These are phyloP conservation scores for Macrochelys suwanniensis DNA, from an alignment of 2,797 vertebrate species.

Conservation along the genomic window DNA sequence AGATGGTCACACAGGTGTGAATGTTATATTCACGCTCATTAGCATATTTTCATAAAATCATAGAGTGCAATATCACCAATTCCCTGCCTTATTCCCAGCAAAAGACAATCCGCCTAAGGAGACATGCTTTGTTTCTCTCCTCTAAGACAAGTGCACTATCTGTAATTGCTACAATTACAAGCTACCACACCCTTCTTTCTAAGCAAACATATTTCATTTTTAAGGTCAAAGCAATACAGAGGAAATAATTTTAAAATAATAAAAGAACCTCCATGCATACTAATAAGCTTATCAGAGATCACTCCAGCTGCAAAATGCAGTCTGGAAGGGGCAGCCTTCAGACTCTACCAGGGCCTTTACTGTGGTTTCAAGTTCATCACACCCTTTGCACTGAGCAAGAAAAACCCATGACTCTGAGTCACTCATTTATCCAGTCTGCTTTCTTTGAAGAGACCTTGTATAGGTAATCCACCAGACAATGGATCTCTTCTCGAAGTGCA, in stretches of 20 bases:
- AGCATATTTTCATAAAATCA: too few relatives aligned
- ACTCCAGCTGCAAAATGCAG: not conserved
- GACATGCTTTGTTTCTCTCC: not conserved
- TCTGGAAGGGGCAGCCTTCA: not conserved
- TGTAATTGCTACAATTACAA: not conserved
- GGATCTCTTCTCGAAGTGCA: not conserved
- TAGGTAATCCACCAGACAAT: not conserved
- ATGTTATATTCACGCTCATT: too few relatives aligned
- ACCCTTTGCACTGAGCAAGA: not conserved
- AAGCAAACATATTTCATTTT: not conserved
- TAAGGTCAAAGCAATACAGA: not conserved
- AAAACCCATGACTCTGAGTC: not conserved
- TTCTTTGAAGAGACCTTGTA: not conserved
- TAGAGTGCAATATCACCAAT: too few relatives aligned
- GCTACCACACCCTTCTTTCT: not conserved
- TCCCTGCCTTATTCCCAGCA: not conserved
- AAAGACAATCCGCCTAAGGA: not conserved
- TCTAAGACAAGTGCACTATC: not conserved
- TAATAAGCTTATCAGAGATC: not conserved
- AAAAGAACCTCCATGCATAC: not conserved
- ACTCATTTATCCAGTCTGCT: not conserved
- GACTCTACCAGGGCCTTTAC: not conserved
- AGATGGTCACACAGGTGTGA: too few relatives aligned
- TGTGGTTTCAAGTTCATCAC: not conserved
- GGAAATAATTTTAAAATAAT: not conserved